phyloP scores from a whole-genome alignment of 2,113 vertebrate genomes.

The Rhizomys pruinosus region DNA sequence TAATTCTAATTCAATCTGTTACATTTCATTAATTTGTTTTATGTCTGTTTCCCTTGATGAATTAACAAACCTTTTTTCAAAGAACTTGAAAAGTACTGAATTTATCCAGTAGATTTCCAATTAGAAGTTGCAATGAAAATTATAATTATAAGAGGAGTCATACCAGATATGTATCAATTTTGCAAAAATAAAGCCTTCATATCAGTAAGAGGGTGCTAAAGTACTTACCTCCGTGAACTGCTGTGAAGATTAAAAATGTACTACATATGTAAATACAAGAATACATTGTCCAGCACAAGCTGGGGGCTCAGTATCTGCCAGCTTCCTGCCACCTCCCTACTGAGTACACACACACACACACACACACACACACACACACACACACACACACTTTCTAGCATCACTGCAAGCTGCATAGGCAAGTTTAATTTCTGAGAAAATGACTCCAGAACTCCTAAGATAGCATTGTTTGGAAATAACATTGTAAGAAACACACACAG shows the following conservation, averaged over 20 bases:
- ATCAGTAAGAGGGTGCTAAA: background rate
- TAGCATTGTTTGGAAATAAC: background rate
- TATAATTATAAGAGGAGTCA: background rate
- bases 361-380: too few relatives aligned
- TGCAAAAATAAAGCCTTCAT: background rate
- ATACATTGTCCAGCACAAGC: background rate
- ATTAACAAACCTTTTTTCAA: background rate
- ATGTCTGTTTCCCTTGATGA: background rate
- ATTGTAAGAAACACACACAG: conserved; percentile 21
- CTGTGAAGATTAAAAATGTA: background rate
- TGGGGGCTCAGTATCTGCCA: background rate
- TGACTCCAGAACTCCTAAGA: background rate
- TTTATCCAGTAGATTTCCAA: background rate
- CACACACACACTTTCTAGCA: too few relatives aligned
- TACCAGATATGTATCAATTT: background rate
- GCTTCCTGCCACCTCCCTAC: background rate
- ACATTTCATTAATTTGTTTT: background rate
- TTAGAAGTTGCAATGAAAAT: background rate
- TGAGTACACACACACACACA: too few relatives aligned
- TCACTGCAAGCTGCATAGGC: background rate
- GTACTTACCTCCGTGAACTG: background rate
- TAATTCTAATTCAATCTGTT: background rate
- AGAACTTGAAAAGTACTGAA: background rate
- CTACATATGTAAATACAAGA: background rate
- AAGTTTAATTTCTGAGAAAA: conserved; percentile 18